A percentile compares a stretch with the other conserved stretches of the same genome.
Conservation (phyloP, 2,888 invertebrate species). For the Polymixis lichenea region DNA sequence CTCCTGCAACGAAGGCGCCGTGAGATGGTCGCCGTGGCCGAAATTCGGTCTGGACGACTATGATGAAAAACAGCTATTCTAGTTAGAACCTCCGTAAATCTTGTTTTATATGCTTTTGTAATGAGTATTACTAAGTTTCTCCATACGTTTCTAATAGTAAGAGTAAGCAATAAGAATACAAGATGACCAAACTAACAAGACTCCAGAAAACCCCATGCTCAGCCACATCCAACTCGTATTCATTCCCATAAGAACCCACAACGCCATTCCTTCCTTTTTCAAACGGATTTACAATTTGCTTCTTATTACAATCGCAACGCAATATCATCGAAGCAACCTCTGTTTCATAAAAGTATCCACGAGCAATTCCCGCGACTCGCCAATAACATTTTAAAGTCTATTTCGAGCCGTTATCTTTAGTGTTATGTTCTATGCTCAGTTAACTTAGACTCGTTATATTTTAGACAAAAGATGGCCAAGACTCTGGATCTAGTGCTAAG, state of each 20-base stretch:
- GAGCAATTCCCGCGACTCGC: conserved; percentile 61
- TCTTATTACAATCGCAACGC: background rate
- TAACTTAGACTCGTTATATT: conserved; percentile 62
- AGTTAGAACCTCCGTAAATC: background rate
- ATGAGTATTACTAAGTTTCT: background rate
- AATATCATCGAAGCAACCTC: conserved; percentile 23
- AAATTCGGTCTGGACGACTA: no score
- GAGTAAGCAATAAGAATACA: background rate
- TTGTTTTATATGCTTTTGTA: background rate
- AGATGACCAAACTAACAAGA: background rate
- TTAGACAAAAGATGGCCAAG: conserved; percentile 71
- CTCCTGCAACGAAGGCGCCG: no score
- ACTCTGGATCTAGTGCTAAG: conserved; percentile 55
- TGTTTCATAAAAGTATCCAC: conserved; percentile 49
- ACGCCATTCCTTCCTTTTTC: background rate
- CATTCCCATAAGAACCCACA: background rate
- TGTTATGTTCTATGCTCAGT: conserved; percentile 67
- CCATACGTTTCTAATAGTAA: background rate
- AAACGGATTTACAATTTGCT: conserved; percentile 4
- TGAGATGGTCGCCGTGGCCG: no score
- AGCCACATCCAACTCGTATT: background rate
- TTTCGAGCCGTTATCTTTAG: conserved; percentile 73
- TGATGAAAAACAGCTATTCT: background rate
- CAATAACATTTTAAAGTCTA: conserved; percentile 79
- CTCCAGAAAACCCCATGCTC: background rate